Evolutionary conservation across 2,113 vertebrate species (phyloP), one percentile per base, ranked within the genome.

Genomic region (Nettapus auritus): DNA sequence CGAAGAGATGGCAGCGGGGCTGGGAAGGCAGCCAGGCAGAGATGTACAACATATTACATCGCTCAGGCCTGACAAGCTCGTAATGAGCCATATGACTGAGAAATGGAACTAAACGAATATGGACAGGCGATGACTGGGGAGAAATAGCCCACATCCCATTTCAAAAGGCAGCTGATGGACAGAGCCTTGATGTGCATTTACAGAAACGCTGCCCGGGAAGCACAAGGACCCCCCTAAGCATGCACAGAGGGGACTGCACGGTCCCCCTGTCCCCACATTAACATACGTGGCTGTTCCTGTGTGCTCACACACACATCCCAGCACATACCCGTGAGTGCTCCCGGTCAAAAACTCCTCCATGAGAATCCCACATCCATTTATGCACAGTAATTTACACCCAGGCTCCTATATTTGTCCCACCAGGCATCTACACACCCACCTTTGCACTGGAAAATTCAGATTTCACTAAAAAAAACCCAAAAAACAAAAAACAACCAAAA

Each of bases 241-340:
- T 4, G 29, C 6, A 2, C 1, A 6, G 53, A 42, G 50, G 22
- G 0, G 19, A 9, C 64, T 38, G 34, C 31, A 10, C 25, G 10
- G 9, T 48, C 74, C 46, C 38, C 5, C n/a, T 6, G 13, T 7
- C 9, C 29, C 19, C 64, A 56, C 77, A 15, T 42, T 2, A 1
- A 26, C 1, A 0, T 2, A 2, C 0, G 4, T 2, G 42, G 63
- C 11, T 38, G 62, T 14, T n/a, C 13, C 80, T 31, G 42, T 42
- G 5, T 1, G 16, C 44, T 48, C 36, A 38, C 50, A 8, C 12
- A 11, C 7, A 1, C 5, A 31, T 33, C 52, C 62, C 75, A 59
- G 38, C 55, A 26, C 20, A 5, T 4, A 17, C 0, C 1, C 46
- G 38, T 66, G 64, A 73, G 75, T 12, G 14, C 42, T 78, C 85